These are phyloP conservation scores for Rotaria macrura DNA, from an alignment of 2,888 invertebrate species.

Conservation along the genomic window DNA sequence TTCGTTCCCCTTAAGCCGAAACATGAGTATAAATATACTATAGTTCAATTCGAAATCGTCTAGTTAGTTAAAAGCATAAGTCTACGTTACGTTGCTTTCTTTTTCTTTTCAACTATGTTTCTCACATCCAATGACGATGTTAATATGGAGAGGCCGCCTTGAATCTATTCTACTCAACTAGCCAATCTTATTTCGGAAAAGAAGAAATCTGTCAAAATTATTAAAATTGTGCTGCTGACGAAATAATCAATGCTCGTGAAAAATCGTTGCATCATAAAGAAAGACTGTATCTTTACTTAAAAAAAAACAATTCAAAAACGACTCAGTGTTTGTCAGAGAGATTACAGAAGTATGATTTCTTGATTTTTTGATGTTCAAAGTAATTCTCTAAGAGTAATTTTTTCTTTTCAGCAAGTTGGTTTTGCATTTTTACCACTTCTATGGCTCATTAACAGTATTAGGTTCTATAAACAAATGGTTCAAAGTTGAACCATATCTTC, in stretches of 20 bases:
- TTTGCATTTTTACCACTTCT: slow-evolving; percentile 32
- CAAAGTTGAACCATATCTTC: slow-evolving; percentile 14
- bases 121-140: neutral
- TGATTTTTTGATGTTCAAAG: no score
- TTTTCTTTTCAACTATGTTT: neutral
- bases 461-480: slow-evolving; percentile 34
- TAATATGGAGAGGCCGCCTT: neutral
- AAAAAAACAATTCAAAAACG: slow-evolving; percentile 24
- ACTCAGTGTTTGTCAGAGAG: slow-evolving; percentile 24
- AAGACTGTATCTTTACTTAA: neutral
- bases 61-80: no score
- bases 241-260: neutral
- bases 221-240: neutral
- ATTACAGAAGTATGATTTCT: slow-evolving; percentile 25
- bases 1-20: no score
- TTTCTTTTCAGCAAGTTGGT: neutral
- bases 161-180: neutral
- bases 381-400: no score
- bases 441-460: slow-evolving; percentile 29
- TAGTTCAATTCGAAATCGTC: no score
- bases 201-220: neutral
- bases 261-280: neutral
- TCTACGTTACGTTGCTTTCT: no score
- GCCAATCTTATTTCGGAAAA: neutral
- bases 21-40: no score